phyloP scores from a whole-genome alignment of 1,140 invertebrate genomes.

The Uloborus diversus region DNA sequence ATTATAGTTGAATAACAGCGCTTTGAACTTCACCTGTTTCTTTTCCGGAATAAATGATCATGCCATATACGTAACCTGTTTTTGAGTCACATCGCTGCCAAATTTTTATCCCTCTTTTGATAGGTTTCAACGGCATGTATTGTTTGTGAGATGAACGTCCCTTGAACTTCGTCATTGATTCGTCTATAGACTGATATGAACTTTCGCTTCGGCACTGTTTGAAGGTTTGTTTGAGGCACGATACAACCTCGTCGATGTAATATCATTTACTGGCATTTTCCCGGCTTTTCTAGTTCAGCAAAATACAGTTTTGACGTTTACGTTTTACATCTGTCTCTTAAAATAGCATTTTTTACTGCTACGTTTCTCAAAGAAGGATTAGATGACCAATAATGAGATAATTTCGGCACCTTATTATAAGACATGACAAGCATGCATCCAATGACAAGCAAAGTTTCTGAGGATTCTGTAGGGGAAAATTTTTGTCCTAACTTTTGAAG shows the following conservation, averaged over 20 bases:
- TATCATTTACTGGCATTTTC: conserved; percentile 61
- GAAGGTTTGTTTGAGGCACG: conserved; percentile 7
- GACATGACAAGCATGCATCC: conserved; percentile 52
- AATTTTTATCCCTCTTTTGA: conserved; percentile 58
- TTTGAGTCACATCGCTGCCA: conserved; percentile 47
- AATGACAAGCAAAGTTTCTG: conserved; percentile 47
- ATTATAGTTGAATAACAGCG: too few relatives aligned
- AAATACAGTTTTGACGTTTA: conserved; percentile 61
- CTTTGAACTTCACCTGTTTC: conserved; percentile 16
- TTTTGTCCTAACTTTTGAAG: not conserved
- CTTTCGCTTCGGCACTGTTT: not conserved
- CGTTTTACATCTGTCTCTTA: conserved; percentile 57
- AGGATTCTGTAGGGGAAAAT: conserved; percentile 14
- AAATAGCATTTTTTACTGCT: conserved; percentile 57
- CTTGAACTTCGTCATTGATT: conserved; percentile 56
- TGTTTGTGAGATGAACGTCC: conserved; percentile 49
- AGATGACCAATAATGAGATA: conserved; percentile 57
- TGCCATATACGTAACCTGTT: conserved; percentile 48
- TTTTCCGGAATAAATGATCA: conserved; percentile 55
- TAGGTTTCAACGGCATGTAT: conserved; percentile 58
- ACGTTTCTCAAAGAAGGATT: conserved; percentile 60
- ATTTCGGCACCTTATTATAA: conserved; percentile 45
- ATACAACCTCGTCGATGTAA: conserved; percentile 2
- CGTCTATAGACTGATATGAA: conserved; percentile 49
- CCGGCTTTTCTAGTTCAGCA: conserved; percentile 7